Base-by-base conservation (phyloP, 2,888 invertebrate genomes). In the Pteria penguin region DNA sequence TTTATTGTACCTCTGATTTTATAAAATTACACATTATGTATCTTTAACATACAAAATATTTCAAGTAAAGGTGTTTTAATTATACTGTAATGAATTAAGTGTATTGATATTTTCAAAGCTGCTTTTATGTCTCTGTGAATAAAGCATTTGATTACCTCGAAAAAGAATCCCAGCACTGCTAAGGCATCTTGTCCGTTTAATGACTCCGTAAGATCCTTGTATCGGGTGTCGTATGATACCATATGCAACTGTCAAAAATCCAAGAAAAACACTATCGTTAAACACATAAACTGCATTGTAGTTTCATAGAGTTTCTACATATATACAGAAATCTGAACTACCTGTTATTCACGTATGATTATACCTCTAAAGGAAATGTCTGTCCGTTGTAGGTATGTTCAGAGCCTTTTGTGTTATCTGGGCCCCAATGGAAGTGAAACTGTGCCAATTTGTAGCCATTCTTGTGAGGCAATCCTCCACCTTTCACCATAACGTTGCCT, bases 361-460 rank as follows among this genome's bases (percentile, higher is more conserved):
- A 8, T 74, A 84, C 84, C 80, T 84, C 84, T 4, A 84, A 61
- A 4, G 84, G 83, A 52, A 67, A 79, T 14, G 58, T 4, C 0
- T 57, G 57, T 1, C 71, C 77, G 22, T 71, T 71, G 36, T 81
- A 70, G 1, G 69, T 71, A 57, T 84, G 84, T 70, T 84, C 84
- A 1, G 84, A 83, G 1, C 84, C 84, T 1, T 52, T 26, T 0
- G n/a, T 32, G 61, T 75, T 52, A 11, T 73, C 61, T 3, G 18
- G 11, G 0, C 83, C 83, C 83, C 83, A 84, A 65, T 84, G 84
- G 57, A 82, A 82, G 58, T 84, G 84, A 22, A 81, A 65, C 73
- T 84, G 84, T 11, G 71, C 75, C 18, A 82, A 77, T 14, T 27
- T 57, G 27, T 83, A 84, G 4, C 45, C 45, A 18, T 45, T 18